Evolutionary conservation across 2,113 vertebrate genomes (phyloP).

Genomic region (Alligator mississippiensis): DNA sequence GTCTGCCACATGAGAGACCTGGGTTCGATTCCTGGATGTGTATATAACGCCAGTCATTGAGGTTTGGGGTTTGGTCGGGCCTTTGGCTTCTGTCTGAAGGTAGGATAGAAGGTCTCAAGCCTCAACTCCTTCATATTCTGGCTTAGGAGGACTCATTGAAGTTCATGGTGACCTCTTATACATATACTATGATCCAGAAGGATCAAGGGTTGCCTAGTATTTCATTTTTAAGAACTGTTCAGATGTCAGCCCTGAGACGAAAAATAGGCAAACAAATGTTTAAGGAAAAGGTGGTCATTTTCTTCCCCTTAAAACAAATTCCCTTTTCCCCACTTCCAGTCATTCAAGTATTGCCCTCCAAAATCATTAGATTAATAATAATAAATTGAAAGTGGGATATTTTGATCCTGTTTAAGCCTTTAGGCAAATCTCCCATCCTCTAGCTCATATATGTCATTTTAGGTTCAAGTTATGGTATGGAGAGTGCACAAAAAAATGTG

Average conservation of each 20-base stretch:
- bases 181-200: too few species aligned
- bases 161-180: too few species aligned
- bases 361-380: background rate
- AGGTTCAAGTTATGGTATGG: background rate
- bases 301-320: background rate
- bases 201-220: too few species aligned
- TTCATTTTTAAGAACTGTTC: background rate
- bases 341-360: background rate
- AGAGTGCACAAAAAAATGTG: background rate
- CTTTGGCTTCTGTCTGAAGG: too few species aligned
- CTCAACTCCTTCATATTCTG: too few species aligned
- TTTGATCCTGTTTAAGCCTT: background rate
- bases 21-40: too few species aligned
- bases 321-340: background rate
- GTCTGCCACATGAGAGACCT: too few species aligned
- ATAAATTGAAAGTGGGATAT: background rate
- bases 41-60: too few species aligned
- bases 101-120: too few species aligned
- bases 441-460: background rate
- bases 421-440: background rate
- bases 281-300: rapidly evolving
- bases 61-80: too few species aligned
- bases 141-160: too few species aligned
- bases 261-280: background rate
- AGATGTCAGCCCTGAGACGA: background rate